Evolutionary conservation across 2,888 invertebrate genomes (phyloP).

Genomic region (Spodoptera littoralis): DNA sequence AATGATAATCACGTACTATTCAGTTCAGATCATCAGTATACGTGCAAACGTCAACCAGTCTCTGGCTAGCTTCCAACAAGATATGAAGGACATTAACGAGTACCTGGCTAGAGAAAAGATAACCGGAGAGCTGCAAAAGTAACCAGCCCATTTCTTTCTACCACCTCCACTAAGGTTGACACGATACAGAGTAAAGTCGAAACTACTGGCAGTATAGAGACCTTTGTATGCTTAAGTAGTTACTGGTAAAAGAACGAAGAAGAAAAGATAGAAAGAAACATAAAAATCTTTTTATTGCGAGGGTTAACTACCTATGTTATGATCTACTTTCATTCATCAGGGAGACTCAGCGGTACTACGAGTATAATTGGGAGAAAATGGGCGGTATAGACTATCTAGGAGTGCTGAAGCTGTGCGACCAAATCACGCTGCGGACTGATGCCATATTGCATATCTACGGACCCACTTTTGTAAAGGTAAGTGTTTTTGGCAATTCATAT

Average conservation of each 20-base stretch:
- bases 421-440: conserved; percentile 79
- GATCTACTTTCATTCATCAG: conserved; percentile 50
- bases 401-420: conserved; percentile 79
- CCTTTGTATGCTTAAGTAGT: too few species aligned
- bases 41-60: conserved; percentile 63
- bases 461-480: conserved; percentile 75
- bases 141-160: conserved; percentile 6
- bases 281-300: too few species aligned
- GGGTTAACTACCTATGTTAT: too few species aligned
- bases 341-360: conserved; percentile 72
- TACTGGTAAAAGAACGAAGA: too few species aligned
- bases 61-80: conserved; percentile 76
- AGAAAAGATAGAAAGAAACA: too few species aligned
- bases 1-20: conserved; percentile 75
- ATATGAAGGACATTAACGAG: conserved; percentile 73
- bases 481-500: too few species aligned
- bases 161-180: too few species aligned
- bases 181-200: too few species aligned
- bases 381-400: conserved; percentile 76
- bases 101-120: conserved; percentile 76
- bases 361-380: conserved; percentile 79
- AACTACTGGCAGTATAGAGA: too few species aligned
- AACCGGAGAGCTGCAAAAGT: conserved; percentile 67
- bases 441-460: conserved; percentile 80
- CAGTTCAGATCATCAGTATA: not conserved